These are phyloP conservation scores for Liopterus haemorrhoidalis DNA, from an alignment of 2,888 invertebrate species.

Conservation along the genomic window DNA sequence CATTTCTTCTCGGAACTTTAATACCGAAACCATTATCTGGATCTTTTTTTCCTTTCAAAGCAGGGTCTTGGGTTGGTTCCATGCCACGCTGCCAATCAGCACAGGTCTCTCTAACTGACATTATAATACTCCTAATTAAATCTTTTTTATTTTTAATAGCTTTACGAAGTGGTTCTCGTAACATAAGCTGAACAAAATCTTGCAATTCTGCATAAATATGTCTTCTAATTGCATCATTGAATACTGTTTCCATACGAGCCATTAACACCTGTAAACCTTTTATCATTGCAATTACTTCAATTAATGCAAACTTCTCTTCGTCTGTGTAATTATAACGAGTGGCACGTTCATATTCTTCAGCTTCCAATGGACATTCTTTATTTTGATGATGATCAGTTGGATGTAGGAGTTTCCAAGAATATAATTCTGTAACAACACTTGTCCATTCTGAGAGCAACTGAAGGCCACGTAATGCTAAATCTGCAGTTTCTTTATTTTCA, in stretches of 20 bases:
- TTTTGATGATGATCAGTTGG: slow-evolving; percentile 97
- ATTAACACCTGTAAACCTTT: slow-evolving; percentile 95
- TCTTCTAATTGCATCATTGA: slow-evolving; percentile 81
- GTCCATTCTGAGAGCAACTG: slow-evolving; percentile 96
- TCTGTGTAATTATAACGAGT: slow-evolving; percentile 96
- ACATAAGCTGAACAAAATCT: slow-evolving; percentile 84
- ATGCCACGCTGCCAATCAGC: slow-evolving; percentile 93
- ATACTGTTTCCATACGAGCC: slow-evolving; percentile 96
- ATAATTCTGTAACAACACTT: slow-evolving; percentile 89
- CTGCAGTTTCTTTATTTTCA: slow-evolving; percentile 87
- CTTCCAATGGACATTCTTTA: slow-evolving; percentile 88
- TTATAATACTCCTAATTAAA: slow-evolving; percentile 88
- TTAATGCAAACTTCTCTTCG: slow-evolving; percentile 95
- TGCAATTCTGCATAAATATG: slow-evolving; percentile 95
- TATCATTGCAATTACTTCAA: slow-evolving; percentile 98
- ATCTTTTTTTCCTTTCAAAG: slow-evolving; percentile 88
- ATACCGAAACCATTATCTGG: slow-evolving; percentile 87
- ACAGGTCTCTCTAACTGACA: slow-evolving; percentile 94
- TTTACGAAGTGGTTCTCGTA: slow-evolving; percentile 90
- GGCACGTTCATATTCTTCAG: slow-evolving; percentile 96
- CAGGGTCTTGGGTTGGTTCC: slow-evolving; percentile 88
- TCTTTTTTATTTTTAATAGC: slow-evolving; percentile 98
- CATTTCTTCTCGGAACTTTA: slow-evolving; percentile 86
- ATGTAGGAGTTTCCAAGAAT: slow-evolving; percentile 96
- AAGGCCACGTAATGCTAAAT: slow-evolving; percentile 85